phyloP scores from a whole-genome alignment of 30 jellyfish, hydroid and myxozoan species.

The Pseudorhiza aurosa region DNA sequence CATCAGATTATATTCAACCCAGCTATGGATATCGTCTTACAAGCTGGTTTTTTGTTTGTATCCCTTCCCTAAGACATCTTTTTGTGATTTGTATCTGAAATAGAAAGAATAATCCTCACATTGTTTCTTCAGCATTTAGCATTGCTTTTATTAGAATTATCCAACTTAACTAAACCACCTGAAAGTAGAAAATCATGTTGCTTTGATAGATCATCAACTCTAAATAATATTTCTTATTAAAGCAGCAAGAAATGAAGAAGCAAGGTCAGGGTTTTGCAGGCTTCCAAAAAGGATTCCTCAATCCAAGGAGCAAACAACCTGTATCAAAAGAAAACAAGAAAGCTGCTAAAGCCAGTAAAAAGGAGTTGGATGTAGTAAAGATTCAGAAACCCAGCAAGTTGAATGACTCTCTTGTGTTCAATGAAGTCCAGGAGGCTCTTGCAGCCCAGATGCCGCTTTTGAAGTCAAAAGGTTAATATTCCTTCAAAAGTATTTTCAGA shows the following conservation, averaged over 20 bases:
- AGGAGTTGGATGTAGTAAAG: conserved; percentile 31
- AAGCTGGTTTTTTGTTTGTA: no score
- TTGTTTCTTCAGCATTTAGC: no score
- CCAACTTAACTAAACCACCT: no score
- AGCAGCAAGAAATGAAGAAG: not conserved
- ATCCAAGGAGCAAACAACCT: conserved; percentile 6
- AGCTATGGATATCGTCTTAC: no score
- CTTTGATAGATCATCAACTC: no score
- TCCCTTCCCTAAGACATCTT: no score
- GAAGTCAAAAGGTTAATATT: conserved; percentile 61
- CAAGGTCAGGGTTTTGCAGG: conserved; percentile 59
- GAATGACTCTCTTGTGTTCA: conserved; percentile 38
- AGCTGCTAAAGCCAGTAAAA: not conserved
- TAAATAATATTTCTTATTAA: not conserved
- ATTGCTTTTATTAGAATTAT: no score
- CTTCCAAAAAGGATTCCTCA: conserved; percentile 72
- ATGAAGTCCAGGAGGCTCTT: conserved; percentile 79
- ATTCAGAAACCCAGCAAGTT: not conserved
- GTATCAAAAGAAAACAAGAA: not conserved
- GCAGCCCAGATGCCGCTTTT: conserved; percentile 58
- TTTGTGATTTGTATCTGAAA: no score
- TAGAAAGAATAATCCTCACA: no score
- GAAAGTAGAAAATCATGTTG: no score
- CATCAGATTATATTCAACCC: no score
- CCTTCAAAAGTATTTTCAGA: not conserved